Conservation (phyloP, 2,113 vertebrate genomes). For the Myanophis thanlyinensis region DNA sequence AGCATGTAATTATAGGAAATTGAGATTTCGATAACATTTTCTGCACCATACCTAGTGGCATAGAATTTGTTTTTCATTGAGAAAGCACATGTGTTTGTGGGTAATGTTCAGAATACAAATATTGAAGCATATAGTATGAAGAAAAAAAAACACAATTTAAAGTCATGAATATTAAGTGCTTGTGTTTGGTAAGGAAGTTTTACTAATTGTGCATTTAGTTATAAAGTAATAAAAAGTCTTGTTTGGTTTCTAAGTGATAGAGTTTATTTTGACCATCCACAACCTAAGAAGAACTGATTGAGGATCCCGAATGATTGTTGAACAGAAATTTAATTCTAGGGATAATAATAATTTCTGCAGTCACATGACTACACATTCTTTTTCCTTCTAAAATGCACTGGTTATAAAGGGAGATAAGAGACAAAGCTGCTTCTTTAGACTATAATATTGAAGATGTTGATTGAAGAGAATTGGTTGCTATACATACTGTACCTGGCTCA, state of each 20-base stretch:
- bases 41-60: background rate
- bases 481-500: background rate
- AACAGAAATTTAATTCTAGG: background rate
- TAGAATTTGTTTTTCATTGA: background rate
- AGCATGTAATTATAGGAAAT: slow-evolving; percentile 17
- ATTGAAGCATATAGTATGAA: background rate
- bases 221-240: background rate
- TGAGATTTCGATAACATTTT: slow-evolving; percentile 18
- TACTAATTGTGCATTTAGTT: slow-evolving; percentile 1
- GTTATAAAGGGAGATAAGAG: background rate
- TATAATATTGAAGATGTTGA: background rate
- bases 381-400: background rate
- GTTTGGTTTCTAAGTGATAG: background rate
- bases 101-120: slow-evolving; percentile 12
- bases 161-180: background rate
- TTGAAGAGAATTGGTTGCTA: background rate
- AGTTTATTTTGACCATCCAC: background rate
- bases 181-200: background rate
- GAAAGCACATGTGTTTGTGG: background rate
- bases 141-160: background rate
- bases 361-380: background rate
- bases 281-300: background rate
- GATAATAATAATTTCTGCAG: background rate
- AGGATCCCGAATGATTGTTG: background rate
- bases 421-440: background rate